Evolutionary conservation across 2,888 invertebrate species (phyloP).

Genomic region (Urechis unicinctus): DNA sequence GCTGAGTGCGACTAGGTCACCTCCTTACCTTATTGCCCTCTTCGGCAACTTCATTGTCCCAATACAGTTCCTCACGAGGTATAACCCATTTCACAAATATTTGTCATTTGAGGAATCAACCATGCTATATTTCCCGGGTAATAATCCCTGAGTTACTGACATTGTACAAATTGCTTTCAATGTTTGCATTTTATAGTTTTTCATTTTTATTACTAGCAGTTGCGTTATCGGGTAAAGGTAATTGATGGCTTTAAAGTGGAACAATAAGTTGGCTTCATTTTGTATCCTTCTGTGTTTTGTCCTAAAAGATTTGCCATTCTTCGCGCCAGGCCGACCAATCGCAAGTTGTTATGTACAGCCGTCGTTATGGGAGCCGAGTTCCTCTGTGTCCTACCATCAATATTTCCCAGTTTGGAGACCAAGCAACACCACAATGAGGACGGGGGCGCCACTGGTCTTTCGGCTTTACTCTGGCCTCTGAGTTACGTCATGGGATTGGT

Average conservation of each 20-base stretch:
- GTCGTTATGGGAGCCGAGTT: slow-evolving; percentile 29
- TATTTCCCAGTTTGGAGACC: slow-evolving; percentile 23
- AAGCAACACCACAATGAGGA: slow-evolving; percentile 15
- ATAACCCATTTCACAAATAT: no score
- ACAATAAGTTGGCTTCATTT: background rate
- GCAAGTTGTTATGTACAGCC: slow-evolving; percentile 25
- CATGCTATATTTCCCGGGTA: no score
- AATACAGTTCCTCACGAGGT: slow-evolving; percentile 31
- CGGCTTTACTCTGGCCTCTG: slow-evolving; percentile 28
- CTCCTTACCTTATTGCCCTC: slow-evolving; percentile 31
- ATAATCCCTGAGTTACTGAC: no score
- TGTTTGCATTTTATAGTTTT: no score
- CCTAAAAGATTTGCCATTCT: slow-evolving; percentile 24
- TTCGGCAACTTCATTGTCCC: slow-evolving; percentile 30
- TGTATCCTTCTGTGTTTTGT: background rate
- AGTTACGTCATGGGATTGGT: slow-evolving; percentile 14
- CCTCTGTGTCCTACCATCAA: slow-evolving; percentile 28
- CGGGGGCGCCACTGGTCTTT: slow-evolving; percentile 27
- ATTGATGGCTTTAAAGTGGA: no score
- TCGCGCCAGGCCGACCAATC: slow-evolving; percentile 23
- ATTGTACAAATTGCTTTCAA: no score
- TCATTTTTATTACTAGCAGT: no score
- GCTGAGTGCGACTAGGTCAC: slow-evolving; percentile 28
- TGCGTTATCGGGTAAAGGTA: no score
- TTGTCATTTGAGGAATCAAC: no score